These are phyloP conservation scores for Pissodes strobi DNA, from an alignment of 1,140 invertebrate genomes.

Conservation along the genomic window DNA sequence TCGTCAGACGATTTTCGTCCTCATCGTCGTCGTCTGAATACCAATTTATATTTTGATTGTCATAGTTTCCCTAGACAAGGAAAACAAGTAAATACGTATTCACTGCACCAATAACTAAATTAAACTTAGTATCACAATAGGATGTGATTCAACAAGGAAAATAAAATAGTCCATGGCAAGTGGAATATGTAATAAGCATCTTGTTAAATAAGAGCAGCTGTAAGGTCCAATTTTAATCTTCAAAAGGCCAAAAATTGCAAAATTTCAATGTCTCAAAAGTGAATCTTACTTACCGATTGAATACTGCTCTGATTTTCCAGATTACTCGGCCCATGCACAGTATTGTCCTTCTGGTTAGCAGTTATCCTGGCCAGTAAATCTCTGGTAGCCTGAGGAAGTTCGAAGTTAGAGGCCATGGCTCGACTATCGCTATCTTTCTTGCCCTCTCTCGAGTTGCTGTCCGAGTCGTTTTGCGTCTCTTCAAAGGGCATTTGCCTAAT, in stretches of 20 bases:
- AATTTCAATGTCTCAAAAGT: no score
- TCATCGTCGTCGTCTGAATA: slow-evolving; percentile 76
- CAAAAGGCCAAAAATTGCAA: no score
- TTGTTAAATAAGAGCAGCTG: no score
- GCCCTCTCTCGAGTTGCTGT: slow-evolving; percentile 27
- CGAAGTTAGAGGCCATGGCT: slow-evolving; percentile 39
- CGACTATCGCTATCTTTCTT: no score
- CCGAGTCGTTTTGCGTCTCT: slow-evolving; percentile 37
- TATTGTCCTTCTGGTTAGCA: slow-evolving; percentile 64
- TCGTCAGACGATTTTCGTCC: slow-evolving; percentile 48
- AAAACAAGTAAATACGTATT: not conserved
- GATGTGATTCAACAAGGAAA: no score
- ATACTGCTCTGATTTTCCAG: slow-evolving; percentile 54
- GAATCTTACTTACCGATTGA: slow-evolving; percentile 6
- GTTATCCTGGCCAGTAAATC: slow-evolving; percentile 72
- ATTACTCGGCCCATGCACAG: slow-evolving; percentile 47
- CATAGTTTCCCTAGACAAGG: slow-evolving; percentile 56
- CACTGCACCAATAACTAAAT: no score
- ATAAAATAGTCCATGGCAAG: no score
- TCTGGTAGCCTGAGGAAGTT: slow-evolving; percentile 59
- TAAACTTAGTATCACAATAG: no score
- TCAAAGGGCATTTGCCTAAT: slow-evolving; percentile 27
- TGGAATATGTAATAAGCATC: no score
- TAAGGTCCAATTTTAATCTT: no score
- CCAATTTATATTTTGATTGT: slow-evolving; percentile 76